Evolutionary conservation across 1,140 invertebrate species (phyloP).

Genomic region (Drosophila pectinifera): DNA sequence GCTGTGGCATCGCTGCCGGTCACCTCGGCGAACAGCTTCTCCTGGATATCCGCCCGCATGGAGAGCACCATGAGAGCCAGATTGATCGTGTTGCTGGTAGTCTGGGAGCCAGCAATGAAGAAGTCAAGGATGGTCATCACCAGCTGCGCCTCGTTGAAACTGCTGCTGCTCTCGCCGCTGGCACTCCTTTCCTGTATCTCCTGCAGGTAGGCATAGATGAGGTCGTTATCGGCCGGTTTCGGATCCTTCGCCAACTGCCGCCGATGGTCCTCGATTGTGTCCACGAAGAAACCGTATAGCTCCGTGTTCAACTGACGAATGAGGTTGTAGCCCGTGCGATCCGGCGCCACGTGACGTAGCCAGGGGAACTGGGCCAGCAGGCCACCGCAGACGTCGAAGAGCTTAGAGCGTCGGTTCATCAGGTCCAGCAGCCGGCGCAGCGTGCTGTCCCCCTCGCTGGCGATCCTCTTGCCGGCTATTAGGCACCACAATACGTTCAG

Average conservation of each 20-base stretch:
- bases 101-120: conserved; percentile 90
- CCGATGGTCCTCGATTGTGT: conserved; percentile 88
- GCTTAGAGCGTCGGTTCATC: conserved; percentile 87
- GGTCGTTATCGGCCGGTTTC: conserved; percentile 86
- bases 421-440: conserved; percentile 88
- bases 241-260: conserved; percentile 85
- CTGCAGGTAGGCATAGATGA: conserved; percentile 91
- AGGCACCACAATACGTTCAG: conserved; percentile 92
- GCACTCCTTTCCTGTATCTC: conserved; percentile 87
- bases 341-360: conserved; percentile 89
- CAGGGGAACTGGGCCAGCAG: conserved; percentile 89
- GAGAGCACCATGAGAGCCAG: conserved; percentile 90
- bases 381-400: conserved; percentile 90
- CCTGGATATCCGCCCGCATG: conserved; percentile 88
- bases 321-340: conserved; percentile 89
- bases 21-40: conserved; percentile 89
- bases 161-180: conserved; percentile 73
- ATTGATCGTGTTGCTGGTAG: conserved; percentile 90
- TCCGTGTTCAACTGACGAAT: conserved; percentile 88
- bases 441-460: conserved; percentile 85
- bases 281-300: conserved; percentile 87
- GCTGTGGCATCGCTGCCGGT: conserved; percentile 67
- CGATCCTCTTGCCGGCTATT: conserved; percentile 87
- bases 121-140: conserved; percentile 90
- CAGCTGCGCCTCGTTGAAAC: conserved; percentile 89